A percentile compares a stretch with the other conserved stretches of the same genome.
Evolutionary conservation across 2,888 invertebrate genomes (phyloP).

Genomic region (Glyphotaelius pellucidus): DNA sequence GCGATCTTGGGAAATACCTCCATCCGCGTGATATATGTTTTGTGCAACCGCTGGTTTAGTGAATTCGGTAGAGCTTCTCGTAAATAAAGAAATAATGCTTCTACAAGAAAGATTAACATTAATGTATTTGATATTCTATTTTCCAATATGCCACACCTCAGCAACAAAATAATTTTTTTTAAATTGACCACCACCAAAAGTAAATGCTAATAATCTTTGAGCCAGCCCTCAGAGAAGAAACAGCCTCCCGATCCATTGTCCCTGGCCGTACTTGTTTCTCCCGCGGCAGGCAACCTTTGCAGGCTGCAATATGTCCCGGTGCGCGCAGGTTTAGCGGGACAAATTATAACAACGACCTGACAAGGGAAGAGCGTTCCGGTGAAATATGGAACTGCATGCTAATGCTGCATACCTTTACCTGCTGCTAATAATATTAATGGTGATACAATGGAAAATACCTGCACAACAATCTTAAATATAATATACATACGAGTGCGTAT

Average conservation of each 20-base stretch:
- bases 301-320: conserved; percentile 3
- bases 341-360: conserved; percentile 10
- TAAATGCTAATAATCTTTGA: neutral
- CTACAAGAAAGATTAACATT: neutral
- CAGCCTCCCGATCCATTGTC: neutral
- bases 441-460: neutral
- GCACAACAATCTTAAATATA: neutral
- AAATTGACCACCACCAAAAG: neutral
- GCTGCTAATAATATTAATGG: neutral
- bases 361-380: neutral
- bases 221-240: neutral
- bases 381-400: conserved; percentile 11
- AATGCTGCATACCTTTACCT: neutral
- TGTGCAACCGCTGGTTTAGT: too few species aligned
- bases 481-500: too few species aligned
- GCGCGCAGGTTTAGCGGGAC: conserved; percentile 29
- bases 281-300: neutral
- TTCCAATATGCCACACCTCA: too few species aligned
- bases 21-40: too few species aligned
- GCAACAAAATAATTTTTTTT: neutral
- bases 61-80: too few species aligned
- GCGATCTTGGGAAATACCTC: too few species aligned
- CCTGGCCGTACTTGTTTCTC: neutral
- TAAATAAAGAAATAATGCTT: too few species aligned
- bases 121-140: neutral